phyloP scores from a whole-genome alignment of 2,888 invertebrate genomes.

The Apodemia mormo region DNA sequence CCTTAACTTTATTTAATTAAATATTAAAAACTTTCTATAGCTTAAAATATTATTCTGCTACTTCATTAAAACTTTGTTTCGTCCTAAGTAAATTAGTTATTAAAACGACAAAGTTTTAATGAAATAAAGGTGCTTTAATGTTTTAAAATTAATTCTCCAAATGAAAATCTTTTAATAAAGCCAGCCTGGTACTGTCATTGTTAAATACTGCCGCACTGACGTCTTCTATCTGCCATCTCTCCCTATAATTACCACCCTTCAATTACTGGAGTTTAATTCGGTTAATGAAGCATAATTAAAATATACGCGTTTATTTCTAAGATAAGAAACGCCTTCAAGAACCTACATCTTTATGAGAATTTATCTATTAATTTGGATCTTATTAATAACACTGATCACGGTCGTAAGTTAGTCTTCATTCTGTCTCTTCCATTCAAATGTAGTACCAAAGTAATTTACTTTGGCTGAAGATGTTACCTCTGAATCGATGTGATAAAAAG shows the following conservation, averaged over 20 bases:
- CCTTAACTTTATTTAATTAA: too few relatives aligned
- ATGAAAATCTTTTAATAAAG: slow-evolving; percentile 26
- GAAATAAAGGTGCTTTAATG: slow-evolving; percentile 19
- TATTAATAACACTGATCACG: neutral
- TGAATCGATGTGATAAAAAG: too few relatives aligned
- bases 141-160: slow-evolving; percentile 13
- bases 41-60: neutral
- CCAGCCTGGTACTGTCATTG: slow-evolving; percentile 30
- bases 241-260: slow-evolving; percentile 71
- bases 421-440: neutral
- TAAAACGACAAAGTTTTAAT: slow-evolving; percentile 24
- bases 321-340: slow-evolving; percentile 35
- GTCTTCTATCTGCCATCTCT: slow-evolving; percentile 48
- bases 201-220: slow-evolving; percentile 53
- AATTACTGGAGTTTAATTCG: slow-evolving; percentile 80
- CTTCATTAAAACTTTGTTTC: slow-evolving; percentile 4
- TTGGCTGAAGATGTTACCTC: too few relatives aligned
- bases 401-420: neutral
- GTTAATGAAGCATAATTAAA: slow-evolving; percentile 81
- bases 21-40: neutral
- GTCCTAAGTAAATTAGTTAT: slow-evolving; percentile 14
- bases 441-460: too few relatives aligned
- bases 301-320: slow-evolving; percentile 73
- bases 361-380: neutral
- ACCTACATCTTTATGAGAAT: slow-evolving; percentile 1